Evolutionary conservation across 2,797 vertebrate species (phyloP), one percentile per base, ranked within the genome.

Genomic region (Poecilia velifera): DNA sequence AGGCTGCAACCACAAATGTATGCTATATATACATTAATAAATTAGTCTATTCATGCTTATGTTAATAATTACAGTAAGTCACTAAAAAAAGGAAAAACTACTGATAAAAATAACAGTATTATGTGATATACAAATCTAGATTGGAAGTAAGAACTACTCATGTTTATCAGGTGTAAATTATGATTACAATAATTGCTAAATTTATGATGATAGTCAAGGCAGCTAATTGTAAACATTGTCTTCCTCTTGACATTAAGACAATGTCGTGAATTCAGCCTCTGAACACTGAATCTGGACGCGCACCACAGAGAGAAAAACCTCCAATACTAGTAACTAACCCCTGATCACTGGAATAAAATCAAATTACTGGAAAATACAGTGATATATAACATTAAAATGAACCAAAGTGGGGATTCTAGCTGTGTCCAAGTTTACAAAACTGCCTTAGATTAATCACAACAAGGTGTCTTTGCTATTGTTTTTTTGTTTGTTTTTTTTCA

Each of bases 161-260:
- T 82, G 78, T 84, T 76, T 59, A 76, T 43, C 22, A 49, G 73
- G 64, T 62, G 71, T 74, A 57, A 57, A 87, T 64, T 20, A 79
- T 80, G 53, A 81, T 68, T 25, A 85, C 16, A 71, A 45, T 45
- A 87, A 28, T 79, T 72, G 83, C 28, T 81, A 10, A 78, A 77
- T 78, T 5, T 66, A 68, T 79, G 46, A 76, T 64, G 77, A 89
- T 76, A 64, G 73, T 82, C 34, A 72, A 81, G 77, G 84, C 72
- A 84, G 80, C 66, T 82, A 75, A 86, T 75, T 88, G 84, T 91
- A 88, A 89, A 89, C 84, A 89, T 80, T 78, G 79, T 84, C 81
- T 74, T 85, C 49, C 79, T 71, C 57, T 82, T 74, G 75, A 81
- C 82, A 85, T 80, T 76, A 76, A 87, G 84, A 89, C 81, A 83